phyloP scores from a whole-genome alignment of 2,888 invertebrate genomes.

The Morpho deidamia region DNA sequence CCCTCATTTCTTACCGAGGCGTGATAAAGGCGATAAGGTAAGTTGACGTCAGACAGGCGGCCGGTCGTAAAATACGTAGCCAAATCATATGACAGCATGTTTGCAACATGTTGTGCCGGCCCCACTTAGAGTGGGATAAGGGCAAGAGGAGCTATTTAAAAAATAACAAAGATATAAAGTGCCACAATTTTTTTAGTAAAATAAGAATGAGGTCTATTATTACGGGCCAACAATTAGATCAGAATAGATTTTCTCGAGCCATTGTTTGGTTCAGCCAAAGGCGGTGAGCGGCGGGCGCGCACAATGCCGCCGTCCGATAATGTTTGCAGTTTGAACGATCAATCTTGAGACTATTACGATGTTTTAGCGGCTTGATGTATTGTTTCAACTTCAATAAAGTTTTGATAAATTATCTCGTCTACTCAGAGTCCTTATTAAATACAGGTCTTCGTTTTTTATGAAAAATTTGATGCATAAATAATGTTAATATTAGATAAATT shows the following conservation, averaged over 20 bases:
- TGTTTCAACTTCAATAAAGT: constrained; percentile 76
- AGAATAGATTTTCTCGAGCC: constrained; percentile 36
- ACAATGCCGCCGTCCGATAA: constrained; percentile 57
- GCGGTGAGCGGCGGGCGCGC: constrained; percentile 30
- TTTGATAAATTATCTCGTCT: constrained; percentile 74
- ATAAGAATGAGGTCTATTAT: background rate
- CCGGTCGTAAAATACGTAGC: too few species aligned
- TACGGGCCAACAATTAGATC: constrained; percentile 42
- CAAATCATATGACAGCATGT: too few species aligned
- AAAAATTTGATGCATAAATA: constrained; percentile 65
- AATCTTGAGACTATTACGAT: constrained; percentile 74
- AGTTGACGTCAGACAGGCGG: too few species aligned
- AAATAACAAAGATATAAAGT: too few species aligned
- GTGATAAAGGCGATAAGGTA: too few species aligned
- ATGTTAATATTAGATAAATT: constrained; percentile 36
- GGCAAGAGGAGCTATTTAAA: too few species aligned
- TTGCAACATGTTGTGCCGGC: too few species aligned
- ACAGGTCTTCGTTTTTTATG: constrained; percentile 68
- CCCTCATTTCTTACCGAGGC: too few species aligned
- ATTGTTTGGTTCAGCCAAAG: constrained; percentile 49
- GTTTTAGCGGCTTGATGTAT: constrained; percentile 76
- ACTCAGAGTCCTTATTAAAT: constrained; percentile 62
- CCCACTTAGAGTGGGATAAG: too few species aligned
- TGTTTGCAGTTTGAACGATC: constrained; percentile 64
- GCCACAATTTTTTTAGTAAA: background rate